A percentile compares a stretch with the other conserved stretches of the same genome.
phyloP scores from a whole-genome alignment of 2,113 vertebrate genomes.

The Mastomys coucha region DNA sequence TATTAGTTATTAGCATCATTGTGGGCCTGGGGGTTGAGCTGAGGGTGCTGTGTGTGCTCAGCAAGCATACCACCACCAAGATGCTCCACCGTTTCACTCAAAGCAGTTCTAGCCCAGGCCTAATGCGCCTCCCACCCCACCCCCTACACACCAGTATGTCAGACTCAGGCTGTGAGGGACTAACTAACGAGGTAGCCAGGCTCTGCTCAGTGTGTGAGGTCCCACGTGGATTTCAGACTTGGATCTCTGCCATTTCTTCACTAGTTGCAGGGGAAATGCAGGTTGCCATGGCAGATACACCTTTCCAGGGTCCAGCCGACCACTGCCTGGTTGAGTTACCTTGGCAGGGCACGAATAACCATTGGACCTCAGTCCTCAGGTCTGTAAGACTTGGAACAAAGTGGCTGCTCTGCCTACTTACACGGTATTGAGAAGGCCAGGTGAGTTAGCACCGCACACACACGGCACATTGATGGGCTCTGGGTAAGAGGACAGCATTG shows the following conservation, averaged over 20 bases:
- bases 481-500: not conserved
- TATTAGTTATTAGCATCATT: not conserved
- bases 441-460: not conserved
- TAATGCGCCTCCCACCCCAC: not conserved
- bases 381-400: not conserved
- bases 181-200: not conserved
- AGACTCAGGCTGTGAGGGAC: fast-evolving
- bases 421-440: not conserved
- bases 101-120: not conserved
- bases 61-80: not conserved
- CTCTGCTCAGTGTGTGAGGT: fast-evolving
- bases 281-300: not conserved
- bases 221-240: not conserved
- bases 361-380: not conserved
- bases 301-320: not conserved
- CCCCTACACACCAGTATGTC: fast-evolving
- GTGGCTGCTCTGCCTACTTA: not conserved
- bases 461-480: not conserved
- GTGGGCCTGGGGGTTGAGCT: not conserved
- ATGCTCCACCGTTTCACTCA: not conserved
- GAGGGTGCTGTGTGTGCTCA: too few species aligned
- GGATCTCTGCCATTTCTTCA: not conserved
- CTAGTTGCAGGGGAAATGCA: not conserved
- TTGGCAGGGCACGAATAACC: not conserved
- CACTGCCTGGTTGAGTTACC: not conserved